These are phyloP conservation scores for Todiramphus chloris DNA, from an alignment of 2,113 vertebrate species.

Conservation along the genomic window DNA sequence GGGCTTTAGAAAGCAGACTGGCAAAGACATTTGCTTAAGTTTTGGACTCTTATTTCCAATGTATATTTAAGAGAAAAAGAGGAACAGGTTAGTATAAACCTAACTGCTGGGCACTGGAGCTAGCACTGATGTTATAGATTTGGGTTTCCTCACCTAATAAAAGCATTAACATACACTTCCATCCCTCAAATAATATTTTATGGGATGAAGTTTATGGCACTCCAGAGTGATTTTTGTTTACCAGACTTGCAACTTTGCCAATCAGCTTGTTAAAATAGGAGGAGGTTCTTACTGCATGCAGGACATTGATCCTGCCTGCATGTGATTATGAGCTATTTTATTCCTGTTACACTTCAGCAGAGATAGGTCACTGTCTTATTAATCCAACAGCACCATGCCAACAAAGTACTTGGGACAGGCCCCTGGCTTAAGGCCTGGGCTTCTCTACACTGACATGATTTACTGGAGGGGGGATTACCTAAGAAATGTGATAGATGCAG, in stretches of 20 bases:
- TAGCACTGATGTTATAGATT: constrained; percentile 7
- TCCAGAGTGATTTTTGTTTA: constrained; percentile 58
- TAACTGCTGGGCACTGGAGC: not conserved
- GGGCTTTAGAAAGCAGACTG: not conserved
- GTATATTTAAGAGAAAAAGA: not conserved
- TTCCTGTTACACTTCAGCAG: constrained; percentile 64
- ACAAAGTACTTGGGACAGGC: constrained; percentile 27
- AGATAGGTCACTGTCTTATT: constrained; percentile 67
- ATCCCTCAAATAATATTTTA: constrained; percentile 53
- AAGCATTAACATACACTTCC: constrained; percentile 27
- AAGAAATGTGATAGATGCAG: constrained; percentile 30
- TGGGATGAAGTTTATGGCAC: constrained; percentile 49
- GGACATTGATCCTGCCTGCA: constrained; percentile 67
- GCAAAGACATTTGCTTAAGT: not conserved
- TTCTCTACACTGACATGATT: constrained; percentile 31
- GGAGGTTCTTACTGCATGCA: constrained; percentile 57
- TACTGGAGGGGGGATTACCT: constrained; percentile 32
- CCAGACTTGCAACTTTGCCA: constrained; percentile 64
- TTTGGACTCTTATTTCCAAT: constrained; percentile 1
- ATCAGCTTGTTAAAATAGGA: constrained; percentile 73
- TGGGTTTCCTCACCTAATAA: constrained; percentile 27
- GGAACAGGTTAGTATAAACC: constrained; percentile 11
- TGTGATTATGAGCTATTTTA: constrained; percentile 70
- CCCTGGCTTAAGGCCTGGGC: constrained; percentile 43
- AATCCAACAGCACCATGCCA: constrained; percentile 49